Conservation (phyloP, 1,140 invertebrate species). For the Pseudachorutes palmiensis region DNA sequence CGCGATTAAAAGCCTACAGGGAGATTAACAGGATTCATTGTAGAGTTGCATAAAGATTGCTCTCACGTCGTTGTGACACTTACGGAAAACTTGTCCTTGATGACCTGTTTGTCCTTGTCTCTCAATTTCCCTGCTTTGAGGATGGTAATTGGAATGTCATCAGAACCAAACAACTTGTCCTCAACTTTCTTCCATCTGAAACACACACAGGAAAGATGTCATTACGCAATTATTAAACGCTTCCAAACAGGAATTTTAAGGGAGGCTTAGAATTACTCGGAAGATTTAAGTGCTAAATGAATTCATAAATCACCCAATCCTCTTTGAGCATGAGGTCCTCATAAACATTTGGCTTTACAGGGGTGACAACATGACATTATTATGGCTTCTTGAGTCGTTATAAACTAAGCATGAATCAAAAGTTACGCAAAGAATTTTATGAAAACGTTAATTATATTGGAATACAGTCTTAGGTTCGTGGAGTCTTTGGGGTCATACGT, state of each 20-base stretch:
- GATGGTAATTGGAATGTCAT: constrained; percentile 55
- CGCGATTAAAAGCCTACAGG: constrained; percentile 79
- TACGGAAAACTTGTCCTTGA: constrained; percentile 92
- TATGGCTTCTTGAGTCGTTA: no score
- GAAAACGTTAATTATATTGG: no score
- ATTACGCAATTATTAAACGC: no score
- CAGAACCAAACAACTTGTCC: constrained; percentile 57
- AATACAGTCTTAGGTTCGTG: no score
- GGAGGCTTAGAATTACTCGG: neutral
- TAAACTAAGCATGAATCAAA: no score
- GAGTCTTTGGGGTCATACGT: no score
- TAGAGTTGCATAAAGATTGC: no score
- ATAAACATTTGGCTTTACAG: no score
- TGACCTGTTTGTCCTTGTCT: constrained; percentile 75
- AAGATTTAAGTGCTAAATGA: neutral
- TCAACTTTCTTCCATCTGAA: constrained; percentile 74
- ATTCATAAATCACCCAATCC: neutral
- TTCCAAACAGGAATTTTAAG: neutral
- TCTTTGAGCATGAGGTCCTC: no score
- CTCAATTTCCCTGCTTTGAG: constrained; percentile 60
- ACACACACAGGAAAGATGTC: constrained; percentile 37
- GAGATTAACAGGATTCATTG: constrained; percentile 1
- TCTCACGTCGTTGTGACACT: no score
- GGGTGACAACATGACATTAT: no score
- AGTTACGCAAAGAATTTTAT: no score